phyloP scores from a whole-genome alignment of 2,797 vertebrate species.

The Coregonus suidteri region DNA sequence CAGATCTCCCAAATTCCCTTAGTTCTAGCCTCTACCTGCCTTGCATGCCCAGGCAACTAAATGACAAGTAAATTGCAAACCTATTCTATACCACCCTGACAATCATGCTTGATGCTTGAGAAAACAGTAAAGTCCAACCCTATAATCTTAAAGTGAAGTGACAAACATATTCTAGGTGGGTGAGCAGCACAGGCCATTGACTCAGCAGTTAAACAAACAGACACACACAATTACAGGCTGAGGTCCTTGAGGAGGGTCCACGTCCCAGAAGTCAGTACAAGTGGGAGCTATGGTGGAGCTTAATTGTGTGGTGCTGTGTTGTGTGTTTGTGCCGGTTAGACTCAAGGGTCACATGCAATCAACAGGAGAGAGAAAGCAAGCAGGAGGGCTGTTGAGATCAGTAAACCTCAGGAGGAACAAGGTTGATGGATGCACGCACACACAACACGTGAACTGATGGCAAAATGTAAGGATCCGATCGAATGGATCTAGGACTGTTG shows the following conservation, averaged over 20 bases:
- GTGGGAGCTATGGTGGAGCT: background rate
- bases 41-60: background rate
- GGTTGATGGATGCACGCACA: background rate
- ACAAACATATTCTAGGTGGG: background rate
- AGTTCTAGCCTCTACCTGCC: background rate
- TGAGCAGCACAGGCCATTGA: background rate
- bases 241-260: background rate
- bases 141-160: background rate
- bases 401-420: background rate
- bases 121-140: background rate
- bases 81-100: background rate
- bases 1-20: background rate
- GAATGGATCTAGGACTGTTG: background rate
- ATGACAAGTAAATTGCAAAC: background rate
- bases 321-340: background rate
- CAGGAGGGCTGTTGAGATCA: background rate
- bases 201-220: slow-evolving; percentile 1
- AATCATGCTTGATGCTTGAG: background rate
- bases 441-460: background rate
- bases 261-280: background rate
- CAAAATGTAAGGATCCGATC: background rate
- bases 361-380: background rate
- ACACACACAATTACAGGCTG: slow-evolving; percentile 2
- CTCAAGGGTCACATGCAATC: background rate
- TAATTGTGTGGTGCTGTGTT: slow-evolving; percentile 1